Evolutionary conservation across 1,140 invertebrate genomes (phyloP).

Genomic region (Lineus longissimus): DNA sequence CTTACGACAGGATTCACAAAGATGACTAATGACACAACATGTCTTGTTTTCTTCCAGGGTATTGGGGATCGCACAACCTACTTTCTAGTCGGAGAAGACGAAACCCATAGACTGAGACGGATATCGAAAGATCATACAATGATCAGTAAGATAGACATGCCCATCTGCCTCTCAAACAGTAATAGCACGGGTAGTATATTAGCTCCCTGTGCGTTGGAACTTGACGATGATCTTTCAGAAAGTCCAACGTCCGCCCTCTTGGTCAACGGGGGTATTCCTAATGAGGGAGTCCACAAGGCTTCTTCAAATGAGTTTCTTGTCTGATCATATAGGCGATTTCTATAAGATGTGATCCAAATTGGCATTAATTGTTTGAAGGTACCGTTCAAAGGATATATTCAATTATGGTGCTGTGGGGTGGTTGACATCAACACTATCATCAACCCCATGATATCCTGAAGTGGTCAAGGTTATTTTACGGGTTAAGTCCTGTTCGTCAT

Average conservation of each 20-base stretch:
- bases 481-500: too few species aligned
- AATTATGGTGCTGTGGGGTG: too few species aligned
- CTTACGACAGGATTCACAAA: too few species aligned
- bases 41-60: conserved; percentile 30
- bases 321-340: neutral
- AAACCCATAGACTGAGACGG: conserved; percentile 20
- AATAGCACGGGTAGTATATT: neutral
- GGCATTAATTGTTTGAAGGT: too few species aligned
- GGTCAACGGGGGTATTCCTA: neutral
- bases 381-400: too few species aligned
- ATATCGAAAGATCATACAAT: conserved; percentile 18
- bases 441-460: too few species aligned
- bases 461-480: too few species aligned
- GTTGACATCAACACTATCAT: too few species aligned
- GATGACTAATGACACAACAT: too few species aligned
- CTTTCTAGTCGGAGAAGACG: conserved; percentile 39
- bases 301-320: neutral
- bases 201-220: neutral
- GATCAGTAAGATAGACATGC: neutral
- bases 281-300: neutral
- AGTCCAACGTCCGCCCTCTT: neutral
- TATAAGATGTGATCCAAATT: too few species aligned
- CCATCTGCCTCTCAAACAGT: neutral
- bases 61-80: conserved; percentile 44
- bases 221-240: neutral